These are phyloP conservation scores for Oncorhynchus masou DNA, from an alignment of 2,113 vertebrate species.

Conservation along the genomic window DNA sequence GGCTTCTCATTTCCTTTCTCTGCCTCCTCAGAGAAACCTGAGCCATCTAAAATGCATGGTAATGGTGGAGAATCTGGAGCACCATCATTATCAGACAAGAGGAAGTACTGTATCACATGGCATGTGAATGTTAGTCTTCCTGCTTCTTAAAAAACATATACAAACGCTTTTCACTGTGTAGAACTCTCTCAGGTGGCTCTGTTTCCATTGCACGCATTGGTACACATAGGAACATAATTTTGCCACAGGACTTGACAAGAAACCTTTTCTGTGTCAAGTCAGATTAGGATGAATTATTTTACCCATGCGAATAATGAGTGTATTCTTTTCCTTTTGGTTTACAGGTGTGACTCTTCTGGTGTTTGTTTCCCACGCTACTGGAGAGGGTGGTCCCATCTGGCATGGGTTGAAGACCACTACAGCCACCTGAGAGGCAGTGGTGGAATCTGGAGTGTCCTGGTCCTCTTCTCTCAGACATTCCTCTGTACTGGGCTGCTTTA, in stretches of 20 bases:
- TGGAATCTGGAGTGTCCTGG: constrained; percentile 50
- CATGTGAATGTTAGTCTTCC: constrained; percentile 39
- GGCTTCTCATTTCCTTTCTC: neutral
- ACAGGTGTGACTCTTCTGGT: constrained; percentile 9
- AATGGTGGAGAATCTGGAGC: constrained; percentile 46
- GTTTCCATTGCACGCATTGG: constrained; percentile 9
- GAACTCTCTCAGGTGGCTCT: neutral
- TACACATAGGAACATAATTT: constrained; percentile 10
- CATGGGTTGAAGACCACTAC: constrained; percentile 27
- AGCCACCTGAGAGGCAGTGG: constrained; percentile 32
- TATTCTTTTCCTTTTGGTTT: constrained; percentile 44
- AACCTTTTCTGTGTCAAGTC: neutral
- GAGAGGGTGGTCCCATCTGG: constrained; percentile 21
- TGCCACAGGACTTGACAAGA: constrained; percentile 33
- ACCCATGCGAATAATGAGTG: constrained; percentile 25
- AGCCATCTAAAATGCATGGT: constrained; percentile 27
- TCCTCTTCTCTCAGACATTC: constrained; percentile 12
- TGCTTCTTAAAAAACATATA: constrained; percentile 21
- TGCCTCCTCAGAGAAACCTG: constrained; percentile 4
- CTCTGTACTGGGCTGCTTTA: constrained; percentile 16
- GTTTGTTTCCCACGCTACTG: constrained; percentile 33
- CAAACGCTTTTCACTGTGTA: neutral
- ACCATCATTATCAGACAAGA: constrained; percentile 36
- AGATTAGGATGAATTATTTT: constrained; percentile 9
- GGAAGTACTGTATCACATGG: constrained; percentile 46